Conservation (phyloP, 2,888 invertebrate genomes). For the Brenthis ino region DNA sequence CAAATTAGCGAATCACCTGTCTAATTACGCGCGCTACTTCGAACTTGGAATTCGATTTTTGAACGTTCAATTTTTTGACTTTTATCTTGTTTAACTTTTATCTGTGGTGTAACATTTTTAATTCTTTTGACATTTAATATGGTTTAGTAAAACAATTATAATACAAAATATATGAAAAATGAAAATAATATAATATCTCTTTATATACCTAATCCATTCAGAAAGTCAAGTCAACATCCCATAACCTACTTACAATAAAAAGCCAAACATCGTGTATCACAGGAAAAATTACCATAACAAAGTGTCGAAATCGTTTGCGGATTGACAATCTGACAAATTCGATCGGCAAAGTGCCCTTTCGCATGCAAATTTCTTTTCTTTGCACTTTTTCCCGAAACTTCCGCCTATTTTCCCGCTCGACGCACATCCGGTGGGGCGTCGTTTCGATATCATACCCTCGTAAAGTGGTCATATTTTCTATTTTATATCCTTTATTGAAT, state of each 20-base stretch:
- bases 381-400: constrained; percentile 68
- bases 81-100: constrained; percentile 7
- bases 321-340: constrained; percentile 80
- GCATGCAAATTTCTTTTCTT: constrained; percentile 78
- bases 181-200: not conserved
- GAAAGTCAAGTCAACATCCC: not conserved
- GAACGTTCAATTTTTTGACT: constrained; percentile 35
- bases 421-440: constrained; percentile 72
- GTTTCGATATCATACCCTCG: constrained; percentile 66
- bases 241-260: constrained; percentile 13
- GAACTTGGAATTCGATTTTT: constrained; percentile 55
- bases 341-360: constrained; percentile 78
- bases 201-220: not conserved
- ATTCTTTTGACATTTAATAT: constrained; percentile 9
- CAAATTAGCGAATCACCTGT: constrained; percentile 81
- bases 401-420: constrained; percentile 81
- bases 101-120: constrained; percentile 1
- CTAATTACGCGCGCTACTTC: constrained; percentile 65
- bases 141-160: not conserved
- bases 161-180: not conserved
- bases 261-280: constrained; percentile 39
- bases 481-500: constrained; percentile 69
- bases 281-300: constrained; percentile 74
- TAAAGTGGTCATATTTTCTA: constrained; percentile 64
- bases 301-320: constrained; percentile 69